A percentile compares a stretch with the other conserved stretches of the same genome.
Conservation (phyloP, 2,113 vertebrate species). For the Triplophysa tibetana region DNA sequence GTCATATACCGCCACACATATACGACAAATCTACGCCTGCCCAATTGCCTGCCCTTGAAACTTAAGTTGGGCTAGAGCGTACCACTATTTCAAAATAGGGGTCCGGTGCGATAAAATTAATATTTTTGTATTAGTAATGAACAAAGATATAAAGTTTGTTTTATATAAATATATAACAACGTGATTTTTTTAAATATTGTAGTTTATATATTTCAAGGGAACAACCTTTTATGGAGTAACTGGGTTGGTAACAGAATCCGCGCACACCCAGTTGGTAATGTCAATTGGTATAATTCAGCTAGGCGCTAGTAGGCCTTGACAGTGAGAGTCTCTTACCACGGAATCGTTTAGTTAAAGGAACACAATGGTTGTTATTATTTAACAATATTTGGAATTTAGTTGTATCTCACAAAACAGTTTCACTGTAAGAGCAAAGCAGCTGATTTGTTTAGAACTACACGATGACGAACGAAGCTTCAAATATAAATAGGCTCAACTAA, state of each 20-base stretch:
- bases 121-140: not conserved
- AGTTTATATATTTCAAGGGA: not conserved
- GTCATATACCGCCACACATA: not conserved
- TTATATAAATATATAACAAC: not conserved
- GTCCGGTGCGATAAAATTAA: not conserved
- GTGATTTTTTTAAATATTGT: rapidly evolving
- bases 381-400: not conserved
- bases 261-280: not conserved
- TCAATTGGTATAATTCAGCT: not conserved
- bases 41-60: conserved; percentile 72
- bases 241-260: not conserved
- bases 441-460: not conserved
- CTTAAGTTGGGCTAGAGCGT: conserved; percentile 55
- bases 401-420: not conserved
- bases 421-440: not conserved
- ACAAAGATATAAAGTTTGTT: too few species aligned
- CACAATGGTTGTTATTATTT: not conserved
- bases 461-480: not conserved
- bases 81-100: conserved; percentile 58
- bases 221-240: not conserved
- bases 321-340: not conserved
- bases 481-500: too few species aligned
- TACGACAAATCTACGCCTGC: not conserved
- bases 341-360: not conserved
- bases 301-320: conserved; percentile 7